phyloP scores from a whole-genome alignment of 1,140 invertebrate species.

The Euborellia annulipes region DNA sequence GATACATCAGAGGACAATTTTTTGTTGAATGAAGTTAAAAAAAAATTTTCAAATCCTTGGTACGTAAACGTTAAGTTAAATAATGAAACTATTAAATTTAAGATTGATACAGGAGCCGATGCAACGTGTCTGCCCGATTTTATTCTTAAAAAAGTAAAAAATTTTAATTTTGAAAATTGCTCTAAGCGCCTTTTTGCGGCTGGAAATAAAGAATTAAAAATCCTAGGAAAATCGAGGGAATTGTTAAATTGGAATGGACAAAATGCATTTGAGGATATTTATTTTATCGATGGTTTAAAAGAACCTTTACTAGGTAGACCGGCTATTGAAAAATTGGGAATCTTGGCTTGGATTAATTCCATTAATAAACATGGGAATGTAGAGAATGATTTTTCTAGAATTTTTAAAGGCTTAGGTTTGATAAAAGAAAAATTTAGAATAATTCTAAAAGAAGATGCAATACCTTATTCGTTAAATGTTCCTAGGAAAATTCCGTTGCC shows the following conservation, averaged over 20 bases:
- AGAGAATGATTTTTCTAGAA: neutral
- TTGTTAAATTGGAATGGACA: neutral
- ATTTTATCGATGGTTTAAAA: neutral
- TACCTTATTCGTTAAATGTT: slow-evolving; percentile 8
- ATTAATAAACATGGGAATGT: neutral
- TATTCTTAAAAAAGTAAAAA: neutral
- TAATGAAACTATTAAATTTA: neutral
- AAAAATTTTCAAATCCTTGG: neutral
- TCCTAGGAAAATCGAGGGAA: neutral
- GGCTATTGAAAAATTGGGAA: neutral
- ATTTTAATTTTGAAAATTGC: neutral
- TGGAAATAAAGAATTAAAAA: neutral
- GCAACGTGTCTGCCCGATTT: neutral
- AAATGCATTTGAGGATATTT: neutral
- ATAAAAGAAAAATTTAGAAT: slow-evolving; percentile 3
- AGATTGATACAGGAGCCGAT: slow-evolving; percentile 1
- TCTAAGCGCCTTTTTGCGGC: neutral
- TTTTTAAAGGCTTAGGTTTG: slow-evolving; percentile 2
- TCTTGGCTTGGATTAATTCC: neutral
- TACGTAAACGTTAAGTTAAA: neutral
- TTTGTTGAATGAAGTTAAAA: neutral
- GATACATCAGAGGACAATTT: neutral
- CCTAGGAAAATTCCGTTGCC: slow-evolving; percentile 21
- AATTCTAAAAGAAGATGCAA: neutral
- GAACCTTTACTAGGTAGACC: neutral